Conservation (phyloP, 1,140 invertebrate genomes). For the Cydia amplana region DNA sequence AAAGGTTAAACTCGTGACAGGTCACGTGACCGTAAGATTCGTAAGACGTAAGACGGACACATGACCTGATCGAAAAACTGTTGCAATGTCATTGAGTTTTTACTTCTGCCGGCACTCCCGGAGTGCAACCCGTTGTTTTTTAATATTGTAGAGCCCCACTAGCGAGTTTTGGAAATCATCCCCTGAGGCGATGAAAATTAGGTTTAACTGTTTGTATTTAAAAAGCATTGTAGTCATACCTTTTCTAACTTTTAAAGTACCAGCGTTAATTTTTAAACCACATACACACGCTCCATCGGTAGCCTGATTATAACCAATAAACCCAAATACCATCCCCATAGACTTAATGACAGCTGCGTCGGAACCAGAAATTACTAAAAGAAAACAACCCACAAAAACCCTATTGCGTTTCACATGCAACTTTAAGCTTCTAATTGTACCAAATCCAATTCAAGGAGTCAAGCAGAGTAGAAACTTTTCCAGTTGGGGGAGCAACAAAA, state of each 20-base stretch:
- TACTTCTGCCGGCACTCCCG: too few species aligned
- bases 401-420: conserved; percentile 57
- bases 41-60: too few species aligned
- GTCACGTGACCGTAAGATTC: too few species aligned
- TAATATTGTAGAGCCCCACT: too few species aligned
- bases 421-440: conserved; percentile 64
- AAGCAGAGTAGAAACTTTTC: conserved; percentile 64
- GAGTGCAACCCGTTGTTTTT: too few species aligned
- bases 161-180: too few species aligned
- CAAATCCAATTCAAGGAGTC: conserved; percentile 63
- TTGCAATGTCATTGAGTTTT: too few species aligned
- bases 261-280: not conserved
- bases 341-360: not conserved
- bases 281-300: not conserved
- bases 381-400: conserved; percentile 36
- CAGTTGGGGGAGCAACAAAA: conserved; percentile 57
- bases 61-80: too few species aligned
- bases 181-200: too few species aligned
- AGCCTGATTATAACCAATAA: not conserved
- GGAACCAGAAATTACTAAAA: conserved; percentile 10
- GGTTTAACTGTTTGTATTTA: too few species aligned
- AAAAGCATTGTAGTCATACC: too few species aligned
- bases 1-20: too few species aligned
- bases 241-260: not conserved
- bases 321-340: not conserved